phyloP scores from a whole-genome alignment of 1,140 invertebrate species.

The Zelostemma sp. region DNA sequence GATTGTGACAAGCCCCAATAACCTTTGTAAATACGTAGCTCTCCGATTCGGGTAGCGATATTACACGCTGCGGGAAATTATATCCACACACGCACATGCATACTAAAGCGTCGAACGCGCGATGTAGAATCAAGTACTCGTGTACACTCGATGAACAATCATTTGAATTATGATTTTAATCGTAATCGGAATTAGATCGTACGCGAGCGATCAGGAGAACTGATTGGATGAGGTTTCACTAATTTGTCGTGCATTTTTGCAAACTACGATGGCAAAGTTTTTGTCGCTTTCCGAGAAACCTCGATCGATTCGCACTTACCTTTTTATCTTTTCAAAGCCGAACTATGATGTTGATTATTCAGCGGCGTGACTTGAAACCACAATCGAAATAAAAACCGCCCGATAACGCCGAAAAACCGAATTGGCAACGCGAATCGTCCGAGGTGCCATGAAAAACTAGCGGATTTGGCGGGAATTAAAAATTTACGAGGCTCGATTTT shows the following conservation, averaged over 20 bases:
- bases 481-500: no score
- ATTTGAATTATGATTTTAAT: constrained; percentile 47
- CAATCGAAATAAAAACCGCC: no score
- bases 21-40: constrained; percentile 38
- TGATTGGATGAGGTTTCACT: constrained; percentile 26
- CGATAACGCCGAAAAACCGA: no score
- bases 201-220: constrained; percentile 26
- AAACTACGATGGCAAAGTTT: no score
- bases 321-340: no score
- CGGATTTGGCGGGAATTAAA: no score
- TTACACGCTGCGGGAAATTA: constrained; percentile 36
- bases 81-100: constrained; percentile 23
- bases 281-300: no score
- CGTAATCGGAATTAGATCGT: constrained; percentile 44
- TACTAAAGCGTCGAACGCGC: constrained; percentile 7
- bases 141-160: constrained; percentile 37
- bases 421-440: no score
- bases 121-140: constrained; percentile 37
- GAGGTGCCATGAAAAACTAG: no score
- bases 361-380: no score
- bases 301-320: no score
- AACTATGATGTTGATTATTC: no score
- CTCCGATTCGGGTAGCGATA: constrained; percentile 29
- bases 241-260: not conserved
- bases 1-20: constrained; percentile 33